Conservation (phyloP, 2,113 vertebrate genomes). For the Cochlearius cochlearius region DNA sequence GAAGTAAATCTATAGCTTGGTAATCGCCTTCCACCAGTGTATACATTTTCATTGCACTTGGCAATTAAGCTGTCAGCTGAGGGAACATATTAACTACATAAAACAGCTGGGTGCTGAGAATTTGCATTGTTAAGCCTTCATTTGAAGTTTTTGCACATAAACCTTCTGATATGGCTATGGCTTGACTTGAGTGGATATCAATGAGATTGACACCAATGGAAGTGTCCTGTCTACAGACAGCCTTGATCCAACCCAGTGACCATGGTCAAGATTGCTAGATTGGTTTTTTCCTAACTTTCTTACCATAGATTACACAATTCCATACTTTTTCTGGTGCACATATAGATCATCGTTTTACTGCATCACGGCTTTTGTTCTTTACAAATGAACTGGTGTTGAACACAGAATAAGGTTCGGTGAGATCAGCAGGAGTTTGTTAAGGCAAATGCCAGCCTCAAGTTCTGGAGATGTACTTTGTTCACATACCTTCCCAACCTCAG, state of each 20-base stretch:
- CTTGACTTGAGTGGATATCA: not conserved
- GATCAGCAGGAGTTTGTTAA: not conserved
- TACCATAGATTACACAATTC: not conserved
- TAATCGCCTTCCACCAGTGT: not conserved
- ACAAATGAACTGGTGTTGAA: not conserved
- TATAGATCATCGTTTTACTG: not conserved
- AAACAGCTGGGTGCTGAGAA: not conserved
- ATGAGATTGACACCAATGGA: not conserved
- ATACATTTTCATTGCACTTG: not conserved
- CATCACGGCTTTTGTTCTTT: not conserved
- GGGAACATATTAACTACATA: not conserved
- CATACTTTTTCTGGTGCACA: not conserved
- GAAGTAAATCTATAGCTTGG: not conserved
- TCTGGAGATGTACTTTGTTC: constrained; percentile 35
- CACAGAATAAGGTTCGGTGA: not conserved
- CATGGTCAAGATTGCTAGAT: not conserved
- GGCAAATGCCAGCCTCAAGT: not conserved
- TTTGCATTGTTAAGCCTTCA: constrained; percentile 4
- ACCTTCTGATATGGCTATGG: not conserved
- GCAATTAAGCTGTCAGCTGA: constrained; percentile 56
- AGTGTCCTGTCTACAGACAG: not conserved
- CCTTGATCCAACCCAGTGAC: not conserved
- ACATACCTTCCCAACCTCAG: not conserved
- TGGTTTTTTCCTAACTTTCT: not conserved
- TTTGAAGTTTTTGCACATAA: not conserved